These are phyloP conservation scores for Tachycineta bicolor DNA, from an alignment of 2,113 vertebrate species.

Conservation along the genomic window DNA sequence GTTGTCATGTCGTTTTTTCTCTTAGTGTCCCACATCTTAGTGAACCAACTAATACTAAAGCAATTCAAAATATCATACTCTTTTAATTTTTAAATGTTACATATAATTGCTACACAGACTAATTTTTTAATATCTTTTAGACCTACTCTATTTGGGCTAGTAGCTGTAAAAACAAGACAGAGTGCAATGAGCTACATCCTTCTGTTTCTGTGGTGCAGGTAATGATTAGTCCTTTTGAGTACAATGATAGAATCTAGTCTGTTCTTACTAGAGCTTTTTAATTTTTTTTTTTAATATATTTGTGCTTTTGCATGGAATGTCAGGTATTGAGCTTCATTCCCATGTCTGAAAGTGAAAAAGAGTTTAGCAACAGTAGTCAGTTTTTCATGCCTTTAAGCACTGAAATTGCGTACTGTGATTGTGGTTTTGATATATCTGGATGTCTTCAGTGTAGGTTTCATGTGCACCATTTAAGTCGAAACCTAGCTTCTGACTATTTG, in stretches of 20 bases:
- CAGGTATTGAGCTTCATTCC: background rate
- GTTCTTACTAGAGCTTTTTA: background rate
- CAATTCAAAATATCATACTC: background rate
- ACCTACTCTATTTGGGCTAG: conserved; percentile 98
- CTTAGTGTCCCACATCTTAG: background rate
- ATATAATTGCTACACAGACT: background rate
- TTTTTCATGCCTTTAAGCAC: background rate
- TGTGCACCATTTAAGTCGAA: background rate
- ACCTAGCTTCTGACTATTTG: background rate
- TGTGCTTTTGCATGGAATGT: background rate
- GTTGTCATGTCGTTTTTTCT: background rate
- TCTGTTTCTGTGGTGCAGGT: conserved; percentile 96
- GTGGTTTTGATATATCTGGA: background rate
- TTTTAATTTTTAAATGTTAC: background rate
- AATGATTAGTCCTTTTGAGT: conserved; percentile 45
- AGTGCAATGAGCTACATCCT: conserved; percentile 96
- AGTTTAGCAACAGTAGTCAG: background rate
- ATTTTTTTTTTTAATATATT: background rate
- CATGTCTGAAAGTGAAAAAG: background rate
- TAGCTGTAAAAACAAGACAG: conserved; percentile 94
- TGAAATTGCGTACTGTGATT: background rate
- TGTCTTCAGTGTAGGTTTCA: background rate
- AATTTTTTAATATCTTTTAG: conserved; percentile 67
- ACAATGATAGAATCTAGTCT: background rate
- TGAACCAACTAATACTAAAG: background rate